Evolutionary conservation across 2,888 invertebrate genomes (phyloP), one percentile per base, ranked within the genome.

Genomic region (Megaustenia siamemsis): DNA sequence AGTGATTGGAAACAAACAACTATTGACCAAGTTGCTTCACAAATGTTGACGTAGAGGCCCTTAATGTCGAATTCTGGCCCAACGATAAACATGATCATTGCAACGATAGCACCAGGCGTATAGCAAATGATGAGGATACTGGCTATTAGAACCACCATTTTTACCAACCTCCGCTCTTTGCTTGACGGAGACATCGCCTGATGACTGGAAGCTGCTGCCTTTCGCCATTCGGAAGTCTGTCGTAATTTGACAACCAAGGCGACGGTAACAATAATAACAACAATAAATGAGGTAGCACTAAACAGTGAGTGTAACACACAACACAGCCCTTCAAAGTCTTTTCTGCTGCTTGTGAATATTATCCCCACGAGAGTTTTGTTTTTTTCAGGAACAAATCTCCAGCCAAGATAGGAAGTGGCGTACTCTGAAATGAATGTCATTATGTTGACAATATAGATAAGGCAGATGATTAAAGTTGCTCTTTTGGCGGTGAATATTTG

Each of bases 61-160:
- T 10, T 24, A 8, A 80, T 80, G 35, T 38, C 69, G 12, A 69
- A 80, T 4, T 68, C 80, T 38, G 68, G n/a, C 2, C 56, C 76
- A 80, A 69, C 35, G 38, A 49, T 1, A 56, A 69, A 53, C 21
- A 32, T 49, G 8, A 38, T 12, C 49, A 80, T 49, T 18, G 49
- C 32, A 6, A 45, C 28, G 32, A 28, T 35, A 15, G 69, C 53
- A 12, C 68, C 69, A 28, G 80, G 80, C 4, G 38, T 35, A 32
- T 69, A 69, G 18, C 68, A 80, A n/a, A 80, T 21, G 6, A 80
- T 80, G 8, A 80, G 40, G 38, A 69, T 10, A 38, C 15, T 15
- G 1, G 80, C 68, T 35, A 80, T 69, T 6, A 80, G 12, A 4
- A 80, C 40, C 4, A 80, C 69, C 80, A 80, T 80, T 24, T 49